A percentile compares a stretch with the other conserved stretches of the same genome.
These are phyloP conservation scores for Slavum lentiscoides DNA, from an alignment of 2,888 invertebrate genomes.

Conservation along the genomic window DNA sequence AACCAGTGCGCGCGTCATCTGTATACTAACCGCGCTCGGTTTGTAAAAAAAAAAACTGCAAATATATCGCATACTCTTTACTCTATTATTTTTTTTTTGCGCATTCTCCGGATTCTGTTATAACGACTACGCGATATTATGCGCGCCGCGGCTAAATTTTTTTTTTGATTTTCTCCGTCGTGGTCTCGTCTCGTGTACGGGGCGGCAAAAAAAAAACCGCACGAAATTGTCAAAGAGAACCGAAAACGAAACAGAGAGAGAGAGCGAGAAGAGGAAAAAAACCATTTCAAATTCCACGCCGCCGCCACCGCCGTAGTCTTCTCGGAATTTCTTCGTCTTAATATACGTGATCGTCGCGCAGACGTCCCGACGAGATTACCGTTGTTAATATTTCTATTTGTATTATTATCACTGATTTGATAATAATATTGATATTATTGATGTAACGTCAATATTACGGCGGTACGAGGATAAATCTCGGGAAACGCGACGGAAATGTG, in stretches of 20 bases:
- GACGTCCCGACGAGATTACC: neutral
- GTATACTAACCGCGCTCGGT: too few species aligned
- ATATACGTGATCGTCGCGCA: neutral
- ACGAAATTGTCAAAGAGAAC: constrained; percentile 29
- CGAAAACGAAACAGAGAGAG: constrained; percentile 23
- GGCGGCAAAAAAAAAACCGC: neutral
- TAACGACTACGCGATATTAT: neutral
- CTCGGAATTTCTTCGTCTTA: constrained; percentile 18
- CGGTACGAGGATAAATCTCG: too few species aligned
- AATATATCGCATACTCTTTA: too few species aligned
- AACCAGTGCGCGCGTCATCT: too few species aligned
- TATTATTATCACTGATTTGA: too few species aligned
- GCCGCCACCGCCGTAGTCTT: neutral
- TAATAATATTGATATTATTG: too few species aligned
- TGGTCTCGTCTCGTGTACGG: neutral
- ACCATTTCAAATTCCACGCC: constrained; percentile 36
- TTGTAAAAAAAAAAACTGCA: too few species aligned
- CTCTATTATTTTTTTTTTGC: too few species aligned
- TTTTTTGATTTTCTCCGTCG: constrained; percentile 5
- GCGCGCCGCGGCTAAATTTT: neutral
- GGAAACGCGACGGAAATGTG: too few species aligned
- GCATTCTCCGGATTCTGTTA: too few species aligned
- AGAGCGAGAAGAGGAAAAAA: neutral
- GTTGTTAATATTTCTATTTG: too few species aligned
- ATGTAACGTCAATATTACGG: too few species aligned